Conservation (phyloP, 2,797 vertebrate species). For the Protonibea diacanthus region DNA sequence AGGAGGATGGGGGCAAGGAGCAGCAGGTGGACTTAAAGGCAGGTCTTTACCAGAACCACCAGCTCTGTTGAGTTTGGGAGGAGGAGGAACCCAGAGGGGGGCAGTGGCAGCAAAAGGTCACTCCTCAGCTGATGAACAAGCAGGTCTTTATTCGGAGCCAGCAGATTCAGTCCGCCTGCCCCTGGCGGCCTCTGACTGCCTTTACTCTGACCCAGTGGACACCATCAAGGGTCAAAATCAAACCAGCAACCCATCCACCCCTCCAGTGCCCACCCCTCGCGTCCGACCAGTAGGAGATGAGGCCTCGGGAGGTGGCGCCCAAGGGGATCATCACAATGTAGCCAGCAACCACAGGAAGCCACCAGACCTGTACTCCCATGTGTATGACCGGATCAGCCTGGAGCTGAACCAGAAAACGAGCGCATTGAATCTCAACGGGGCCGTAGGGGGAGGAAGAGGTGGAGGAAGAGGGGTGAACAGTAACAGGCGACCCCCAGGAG, state of each 20-base stretch:
- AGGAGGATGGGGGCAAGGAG: slow-evolving; percentile 65
- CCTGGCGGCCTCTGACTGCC: slow-evolving; percentile 76
- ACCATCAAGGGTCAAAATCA: slow-evolving; percentile 81
- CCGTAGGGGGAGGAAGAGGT: slow-evolving; percentile 40
- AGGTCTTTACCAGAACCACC: slow-evolving; percentile 87
- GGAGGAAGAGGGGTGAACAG: slow-evolving; percentile 34
- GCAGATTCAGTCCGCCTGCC: slow-evolving; percentile 89
- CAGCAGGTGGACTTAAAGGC: slow-evolving; percentile 77
- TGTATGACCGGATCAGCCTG: slow-evolving; percentile 84
- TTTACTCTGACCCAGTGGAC: slow-evolving; percentile 95
- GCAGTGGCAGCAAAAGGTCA: slow-evolving; percentile 49
- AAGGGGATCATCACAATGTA: slow-evolving; percentile 46
- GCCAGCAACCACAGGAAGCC: slow-evolving; percentile 60
- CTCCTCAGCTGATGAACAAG: slow-evolving; percentile 64
- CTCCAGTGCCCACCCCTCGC: slow-evolving; percentile 71
- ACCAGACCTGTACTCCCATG: slow-evolving; percentile 77
- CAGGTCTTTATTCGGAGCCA: slow-evolving; percentile 92
- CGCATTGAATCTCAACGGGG: slow-evolving; percentile 69
- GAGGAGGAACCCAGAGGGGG: slow-evolving; percentile 69
- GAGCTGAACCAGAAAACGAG: slow-evolving; percentile 73
- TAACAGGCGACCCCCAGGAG: slow-evolving; percentile 69
- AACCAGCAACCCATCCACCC: slow-evolving; percentile 34
- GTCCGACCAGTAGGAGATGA: slow-evolving; percentile 78
- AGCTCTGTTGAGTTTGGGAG: slow-evolving; percentile 45
- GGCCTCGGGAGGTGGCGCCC: slow-evolving; percentile 17